Evolutionary conservation across 2,113 vertebrate genomes (phyloP).

Genomic region (Solea senegalensis): DNA sequence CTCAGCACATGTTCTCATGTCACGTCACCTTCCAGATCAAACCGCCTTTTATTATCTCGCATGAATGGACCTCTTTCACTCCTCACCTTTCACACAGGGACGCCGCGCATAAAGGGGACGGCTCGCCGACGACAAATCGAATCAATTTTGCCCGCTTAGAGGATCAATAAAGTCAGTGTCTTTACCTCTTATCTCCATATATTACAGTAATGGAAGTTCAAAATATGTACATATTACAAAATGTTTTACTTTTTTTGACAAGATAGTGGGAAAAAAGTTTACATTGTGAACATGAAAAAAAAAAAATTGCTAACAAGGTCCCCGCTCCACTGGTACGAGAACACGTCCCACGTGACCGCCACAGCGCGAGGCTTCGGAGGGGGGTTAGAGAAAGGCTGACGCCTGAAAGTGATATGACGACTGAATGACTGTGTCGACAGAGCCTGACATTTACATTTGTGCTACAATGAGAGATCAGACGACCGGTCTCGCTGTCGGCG

Average conservation of each 20-base stretch:
- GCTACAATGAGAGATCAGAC: conserved; percentile 76
- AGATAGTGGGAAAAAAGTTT: no score
- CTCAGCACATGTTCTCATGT: conserved; percentile 28
- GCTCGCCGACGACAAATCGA: conserved; percentile 11
- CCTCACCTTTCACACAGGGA: not conserved
- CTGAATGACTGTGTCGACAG: conserved; percentile 69
- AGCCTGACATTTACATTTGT: conserved; percentile 70
- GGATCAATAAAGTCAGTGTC: no score
- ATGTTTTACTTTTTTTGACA: no score
- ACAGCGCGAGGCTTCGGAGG: conserved; percentile 39
- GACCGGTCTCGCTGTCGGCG: conserved; percentile 58
- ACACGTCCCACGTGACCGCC: conserved; percentile 57
- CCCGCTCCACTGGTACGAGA: no score
- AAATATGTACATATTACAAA: no score
- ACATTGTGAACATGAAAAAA: no score
- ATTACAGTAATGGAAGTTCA: no score
- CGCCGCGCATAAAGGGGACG: not conserved
- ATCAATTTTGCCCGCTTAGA: not conserved
- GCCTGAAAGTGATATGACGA: conserved; percentile 49
- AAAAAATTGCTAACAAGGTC: no score
- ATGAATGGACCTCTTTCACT: conserved; percentile 46
- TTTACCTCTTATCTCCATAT: no score
- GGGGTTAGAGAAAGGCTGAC: conserved; percentile 33
- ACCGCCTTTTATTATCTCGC: not conserved
- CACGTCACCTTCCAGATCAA: conserved; percentile 27